Base-by-base conservation (phyloP, 1,140 invertebrate species). In the Leptoteleia sp. region DNA sequence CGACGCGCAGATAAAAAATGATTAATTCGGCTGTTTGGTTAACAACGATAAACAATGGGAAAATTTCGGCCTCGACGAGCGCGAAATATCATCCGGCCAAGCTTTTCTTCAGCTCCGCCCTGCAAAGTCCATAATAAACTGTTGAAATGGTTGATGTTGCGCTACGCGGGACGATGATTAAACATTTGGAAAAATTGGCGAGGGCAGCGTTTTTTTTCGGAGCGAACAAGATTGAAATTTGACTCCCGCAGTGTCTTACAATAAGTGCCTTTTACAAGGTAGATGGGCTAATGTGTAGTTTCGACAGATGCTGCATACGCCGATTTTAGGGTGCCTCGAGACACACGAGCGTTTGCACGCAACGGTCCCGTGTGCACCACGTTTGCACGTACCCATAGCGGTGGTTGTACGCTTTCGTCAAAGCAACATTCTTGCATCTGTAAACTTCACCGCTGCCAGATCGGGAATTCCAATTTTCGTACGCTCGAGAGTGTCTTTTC, bases 381-480 rank as follows among this genome's bases (percentile, higher is more conserved):
- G 27, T 52, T 65, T 65, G 45, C 64, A 47, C 42, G 19, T 55
- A 38, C 19, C 33, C 22, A n/a, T 47, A 45, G 31, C 27, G 25
- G 27, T 47, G 31, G 31, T 54, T 25, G 47, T 70, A 55, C 45
- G 59, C 48, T 64, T 73, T 73, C 70, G 70, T 73, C 70, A 73
- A 73, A 73, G 59, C 52, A 31, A 19, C 70, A 73, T 73, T 73
- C 70, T 59, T 73, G 70, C 70, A 73, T 73, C 59, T 57, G 59
- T 73, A 73, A 73, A 59, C 9, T 48, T 31, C 35, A n/a, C 22
- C 64, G 33, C 47, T 40, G 25, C 16, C 40, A 3, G 4, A 48
- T 64, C 62, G 64, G 68, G 48, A 72, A 55, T 64, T 50, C 68
- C 68, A 72, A 55, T 72, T 62, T 72, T 72, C 68, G 38, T 48